Base-by-base conservation (phyloP, 2,113 vertebrate species). In the Prolemur simus region DNA sequence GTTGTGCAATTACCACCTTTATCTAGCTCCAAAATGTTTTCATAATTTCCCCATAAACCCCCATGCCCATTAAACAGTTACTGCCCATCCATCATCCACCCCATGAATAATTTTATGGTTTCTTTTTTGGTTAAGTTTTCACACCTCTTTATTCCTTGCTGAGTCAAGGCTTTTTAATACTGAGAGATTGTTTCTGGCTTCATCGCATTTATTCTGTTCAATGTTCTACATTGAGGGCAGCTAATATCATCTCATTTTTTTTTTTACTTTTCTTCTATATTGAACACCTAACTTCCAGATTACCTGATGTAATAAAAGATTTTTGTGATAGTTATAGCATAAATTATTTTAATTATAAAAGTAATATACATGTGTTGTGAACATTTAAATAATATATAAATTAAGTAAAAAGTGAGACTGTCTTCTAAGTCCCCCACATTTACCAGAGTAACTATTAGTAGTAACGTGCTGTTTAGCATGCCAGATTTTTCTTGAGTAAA, bases 281-380 rank as follows among this genome's bases (percentile, higher is more conserved):
- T 80, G 63, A 97, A 80, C 17, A 27, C 7, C 73, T 85, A 64
- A 85, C 6, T 81, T 89, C 2, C 18, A 77, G 27, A 54, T 3
- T 84, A 52, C 82, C 27, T 60, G 29, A 63, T 58, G 0, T 27
- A 94, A 71, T 54, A 63, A 92, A 54, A 63, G 0, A 58, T 39
- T 95, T 92, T 85, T 87, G 37, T 94, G 49, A 88, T 80, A 69
- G 25, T 27, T 68, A 25, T 7, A 89, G 11, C 4, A 96, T 77
- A 94, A 78, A 84, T 66, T 74, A 71, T 92, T 89, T 95, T 81
- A 83, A 68, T 80, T 88, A 66, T 49, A 34, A 90, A 89, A 63
- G 45, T 73, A 78, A 74, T 76, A 74, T 49, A 17, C 12, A 56
- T 63, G 8, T 47, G 8, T 74, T 56, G 0, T 84, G 54, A 92